Evolutionary conservation across 2,888 invertebrate species (phyloP), one percentile per base, ranked within the genome.

Genomic region (Deroplatys truncata): DNA sequence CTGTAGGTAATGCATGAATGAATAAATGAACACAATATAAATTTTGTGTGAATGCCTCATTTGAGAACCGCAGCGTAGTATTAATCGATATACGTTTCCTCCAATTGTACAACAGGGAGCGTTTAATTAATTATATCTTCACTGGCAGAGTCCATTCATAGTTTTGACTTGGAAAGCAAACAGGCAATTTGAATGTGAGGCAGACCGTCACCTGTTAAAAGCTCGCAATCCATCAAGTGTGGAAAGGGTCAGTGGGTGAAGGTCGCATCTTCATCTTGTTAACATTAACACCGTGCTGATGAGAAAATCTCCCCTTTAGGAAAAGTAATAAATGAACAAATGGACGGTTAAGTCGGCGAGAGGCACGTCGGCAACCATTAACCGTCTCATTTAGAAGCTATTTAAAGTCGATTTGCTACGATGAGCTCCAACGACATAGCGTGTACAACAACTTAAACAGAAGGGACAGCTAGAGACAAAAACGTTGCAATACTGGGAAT

Each of bases 251-350:
- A 72, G 20, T 72, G 56, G 56, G 56, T 72, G 56, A 72, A 72
- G 56, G 56, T 72, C 56, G 56, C 56, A 25, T 72, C 56, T 72
- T 72, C 56, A 72, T 72, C 56, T 72, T 72, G 56, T 72, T 72
- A 72, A 72, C 56, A 72, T 72, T 72, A 72, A 72, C 56, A 72
- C 56, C 56, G 20, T 20, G 20, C 56, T 72, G 56, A 72, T 72
- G 56, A 72, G 56, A 72, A 72, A 72, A 72, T 72, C 56, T 72
- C 86, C 82, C 31, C 28, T 82, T 86, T 82, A 31, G 86, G 13
- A 86, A 86, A 86, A 86, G 86, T 86, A 86, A 86, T 82, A 86
- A 86, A 86, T 86, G 86, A 86, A 82, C 86, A 86, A 86, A 82
- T 29, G 86, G 20, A 82, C 56, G 72, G 43, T 28, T 28, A 82